Percentiles rank a stretch among this genome's conserved stretches.
Evolutionary conservation across 2,797 vertebrate genomes (phyloP).

Genomic region (Lemur catta): DNA sequence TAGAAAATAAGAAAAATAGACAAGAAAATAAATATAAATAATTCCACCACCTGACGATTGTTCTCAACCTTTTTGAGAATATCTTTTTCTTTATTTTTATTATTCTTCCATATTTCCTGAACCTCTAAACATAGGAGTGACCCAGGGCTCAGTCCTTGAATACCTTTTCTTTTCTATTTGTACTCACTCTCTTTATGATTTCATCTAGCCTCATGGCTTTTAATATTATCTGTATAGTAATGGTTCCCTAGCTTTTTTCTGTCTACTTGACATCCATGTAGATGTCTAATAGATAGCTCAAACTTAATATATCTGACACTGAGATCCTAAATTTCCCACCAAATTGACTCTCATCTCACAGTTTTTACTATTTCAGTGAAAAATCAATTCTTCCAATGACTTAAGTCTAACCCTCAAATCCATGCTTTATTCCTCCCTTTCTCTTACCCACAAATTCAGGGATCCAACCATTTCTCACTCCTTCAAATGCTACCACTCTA

Average conservation of each 20-base stretch:
- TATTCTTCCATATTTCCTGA: background rate
- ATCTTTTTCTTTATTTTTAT: background rate
- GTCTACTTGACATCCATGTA: background rate
- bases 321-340: background rate
- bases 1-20: background rate
- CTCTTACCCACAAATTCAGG: background rate
- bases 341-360: background rate
- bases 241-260: background rate
- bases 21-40: background rate
- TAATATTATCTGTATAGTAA: background rate
- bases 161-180: background rate
- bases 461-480: background rate
- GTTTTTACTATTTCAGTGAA: background rate
- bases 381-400: background rate
- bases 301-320: background rate
- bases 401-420: background rate
- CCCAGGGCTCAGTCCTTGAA: background rate
- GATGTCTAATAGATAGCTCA: background rate
- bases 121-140: background rate
- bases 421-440: background rate
- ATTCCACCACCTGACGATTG: background rate
- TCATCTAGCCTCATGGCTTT: background rate
- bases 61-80: background rate
- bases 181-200: background rate
- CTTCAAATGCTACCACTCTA: background rate